Evolutionary conservation across 1,140 invertebrate species (phyloP).

Genomic region (Papilio machaon): DNA sequence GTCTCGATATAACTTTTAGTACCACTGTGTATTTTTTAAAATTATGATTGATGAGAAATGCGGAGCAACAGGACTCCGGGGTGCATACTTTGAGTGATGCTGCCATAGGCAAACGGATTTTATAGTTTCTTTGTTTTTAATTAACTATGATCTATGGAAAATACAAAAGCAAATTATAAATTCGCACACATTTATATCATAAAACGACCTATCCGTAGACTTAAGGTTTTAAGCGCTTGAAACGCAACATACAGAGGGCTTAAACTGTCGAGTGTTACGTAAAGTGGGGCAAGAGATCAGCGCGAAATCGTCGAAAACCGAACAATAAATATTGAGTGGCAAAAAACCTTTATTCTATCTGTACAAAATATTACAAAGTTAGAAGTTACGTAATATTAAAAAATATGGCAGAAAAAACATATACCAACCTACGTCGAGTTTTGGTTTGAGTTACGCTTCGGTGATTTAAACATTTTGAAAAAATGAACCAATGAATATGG

Average conservation of each 20-base stretch:
- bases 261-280: constrained; percentile 11
- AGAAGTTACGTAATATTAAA: background rate
- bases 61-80: too few species aligned
- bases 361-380: background rate
- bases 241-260: background rate
- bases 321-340: background rate
- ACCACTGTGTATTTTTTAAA: too few species aligned
- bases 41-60: too few species aligned
- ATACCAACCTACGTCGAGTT: background rate
- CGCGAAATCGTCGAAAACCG: background rate
- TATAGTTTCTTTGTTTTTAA: too few species aligned
- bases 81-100: too few species aligned
- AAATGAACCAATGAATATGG: background rate
- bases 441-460: background rate
- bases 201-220: background rate
- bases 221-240: background rate
- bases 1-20: background rate
- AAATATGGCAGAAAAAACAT: background rate
- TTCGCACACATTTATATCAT: background rate
- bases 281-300: constrained; percentile 9
- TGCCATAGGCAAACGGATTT: too few species aligned
- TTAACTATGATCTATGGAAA: background rate
- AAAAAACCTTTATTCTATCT: background rate
- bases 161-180: background rate
- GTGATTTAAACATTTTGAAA: background rate